Base-by-base conservation (phyloP, 1,140 invertebrate species). In the Drosophila suzukii region DNA sequence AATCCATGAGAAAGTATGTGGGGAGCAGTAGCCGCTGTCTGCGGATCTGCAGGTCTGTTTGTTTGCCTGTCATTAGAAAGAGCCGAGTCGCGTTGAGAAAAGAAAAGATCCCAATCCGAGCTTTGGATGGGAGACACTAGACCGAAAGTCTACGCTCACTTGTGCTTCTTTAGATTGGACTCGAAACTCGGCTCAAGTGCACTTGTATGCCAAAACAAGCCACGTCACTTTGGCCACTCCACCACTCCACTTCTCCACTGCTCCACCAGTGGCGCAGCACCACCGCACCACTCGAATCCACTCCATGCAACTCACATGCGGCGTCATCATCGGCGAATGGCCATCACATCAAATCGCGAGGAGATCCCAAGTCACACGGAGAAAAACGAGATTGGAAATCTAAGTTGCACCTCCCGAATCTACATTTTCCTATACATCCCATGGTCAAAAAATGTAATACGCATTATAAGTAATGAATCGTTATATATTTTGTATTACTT, bases 161-260 rank as follows among this genome's bases (percentile, higher is more conserved):
- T 86, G 82, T 86, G 82, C 82, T 86, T 86, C 82, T 86, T 86
- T 86, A 88, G 82, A 86, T 86, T 86, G 82, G 84, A 88, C 82
- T 86, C 80, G 82, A 86, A 86, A 88, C 84, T 88, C 83, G 86
- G 75, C 75, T 86, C 79, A 83, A 86, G 82, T 86, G 83, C 83
- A 86, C 82, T 86, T 86, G 82, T 88, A 88, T 81, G 82, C 82
- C 82, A 86, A 86, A 86, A 86, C 83, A 86, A 86, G 82, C 82
- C 84, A 86, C 82, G 82, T 86, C 82, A 86, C 83, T 86, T 86
- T 76, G 73, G 66, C 82, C 82, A 86, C 83, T 86, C 60, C 83
- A 83, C 32, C 46, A 27, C 24, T 34, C 17, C n/a, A 30, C 50
- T 8, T 17, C 51, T 32, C 12, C 46, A 12, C n/a, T 30, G 24